Evolutionary conservation across 1,140 invertebrate genomes (phyloP).

Genomic region (Neuroterus valhalla): DNA sequence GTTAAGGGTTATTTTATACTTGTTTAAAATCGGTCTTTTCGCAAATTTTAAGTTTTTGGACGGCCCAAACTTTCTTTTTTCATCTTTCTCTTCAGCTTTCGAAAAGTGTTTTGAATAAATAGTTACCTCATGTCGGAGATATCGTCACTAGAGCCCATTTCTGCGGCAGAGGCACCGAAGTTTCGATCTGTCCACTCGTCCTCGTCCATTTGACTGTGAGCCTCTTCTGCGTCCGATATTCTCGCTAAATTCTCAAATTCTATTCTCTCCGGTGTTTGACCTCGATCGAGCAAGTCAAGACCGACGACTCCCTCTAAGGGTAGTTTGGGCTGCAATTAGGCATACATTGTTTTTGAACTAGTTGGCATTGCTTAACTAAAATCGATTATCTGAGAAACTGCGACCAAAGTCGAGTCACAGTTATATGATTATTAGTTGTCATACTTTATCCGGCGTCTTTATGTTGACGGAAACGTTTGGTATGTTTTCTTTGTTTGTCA

Average conservation of each 20-base stretch:
- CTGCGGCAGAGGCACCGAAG: conserved; percentile 85
- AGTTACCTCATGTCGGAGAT: conserved; percentile 81
- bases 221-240: conserved; percentile 82
- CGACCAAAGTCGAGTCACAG: background rate
- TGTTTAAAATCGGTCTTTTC: too few relatives aligned
- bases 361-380: background rate
- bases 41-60: too few relatives aligned
- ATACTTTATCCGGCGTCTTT: conserved; percentile 69
- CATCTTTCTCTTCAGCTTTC: too few relatives aligned
- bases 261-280: conserved; percentile 88
- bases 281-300: conserved; percentile 79
- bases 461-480: conserved; percentile 59
- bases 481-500: conserved; percentile 73
- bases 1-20: too few relatives aligned
- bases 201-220: conserved; percentile 89
- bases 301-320: conserved; percentile 73
- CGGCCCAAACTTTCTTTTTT: too few relatives aligned
- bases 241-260: conserved; percentile 82
- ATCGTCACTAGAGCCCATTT: conserved; percentile 83
- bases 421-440: background rate
- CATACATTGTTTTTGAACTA: conserved; percentile 14
- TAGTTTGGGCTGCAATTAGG: conserved; percentile 57
- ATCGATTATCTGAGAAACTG: conserved; percentile 4
- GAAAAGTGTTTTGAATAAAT: too few relatives aligned
- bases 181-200: conserved; percentile 95